Base-by-base conservation (phyloP, 1,140 invertebrate genomes). In the Vanessa atalanta region DNA sequence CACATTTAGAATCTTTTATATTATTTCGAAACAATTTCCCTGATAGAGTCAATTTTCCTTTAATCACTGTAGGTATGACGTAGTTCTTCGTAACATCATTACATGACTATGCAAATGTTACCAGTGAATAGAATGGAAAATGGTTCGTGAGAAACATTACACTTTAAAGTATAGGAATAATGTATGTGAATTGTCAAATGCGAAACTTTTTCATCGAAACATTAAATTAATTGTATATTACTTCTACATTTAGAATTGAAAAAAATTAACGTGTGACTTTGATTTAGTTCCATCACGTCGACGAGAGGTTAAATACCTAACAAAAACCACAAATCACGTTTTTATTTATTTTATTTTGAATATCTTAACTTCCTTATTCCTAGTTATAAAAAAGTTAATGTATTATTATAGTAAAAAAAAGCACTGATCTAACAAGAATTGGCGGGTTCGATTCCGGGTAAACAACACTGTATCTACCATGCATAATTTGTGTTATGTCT, bases 61-160 rank as follows among this genome's bases (percentile, higher is more conserved):
- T 61, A 37, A 61, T 61, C 5, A 37, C 20, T 60, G 11, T 37
- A 67, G 31, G 6, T 9, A 67, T 67, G 65, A 55, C 51, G 48
- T 67, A 53, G 50, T 9, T 48, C 47, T 9, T 37, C 64, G 23
- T 47, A 55, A 16, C 65, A 47, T 51, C 31, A 50, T 65, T 72
- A 65, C 63, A 72, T 72, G 63, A 72, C 31, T 70, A 63, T 65
- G 48, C 37, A 64, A 57, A 65, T 65, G 31, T 26, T 13, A 53
- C 11, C 31, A 53, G 16, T 37, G 61, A 71, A 65, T 71, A 53
- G 48, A 65, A 71, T 65, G 61, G 61, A 65, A 71, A 71, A 48
- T 64, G 70, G 64, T 31, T n/a, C 70, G 70, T 71, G 70, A 65
- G 70, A 71, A 70, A 37, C 37, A 37, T 14, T 50, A 50, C n/a